These are phyloP conservation scores for Odontocolon sp. DNA, from an alignment of 2,888 invertebrate genomes.

Conservation along the genomic window DNA sequence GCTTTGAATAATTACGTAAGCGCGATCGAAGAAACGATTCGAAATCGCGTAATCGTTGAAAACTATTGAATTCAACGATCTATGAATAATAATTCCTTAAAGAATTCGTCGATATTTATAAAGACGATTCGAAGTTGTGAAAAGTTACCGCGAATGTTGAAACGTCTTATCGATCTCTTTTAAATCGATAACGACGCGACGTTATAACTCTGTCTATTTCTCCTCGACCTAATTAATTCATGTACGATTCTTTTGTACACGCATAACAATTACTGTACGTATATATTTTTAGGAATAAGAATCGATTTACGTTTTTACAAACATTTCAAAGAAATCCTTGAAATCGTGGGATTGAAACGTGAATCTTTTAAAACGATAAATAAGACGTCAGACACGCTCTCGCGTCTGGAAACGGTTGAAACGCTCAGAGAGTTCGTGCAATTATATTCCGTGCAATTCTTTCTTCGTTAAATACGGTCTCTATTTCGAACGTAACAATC, in stretches of 20 bases:
- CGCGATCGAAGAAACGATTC: background rate
- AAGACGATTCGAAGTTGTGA: too few relatives aligned
- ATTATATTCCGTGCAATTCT: constrained; percentile 25
- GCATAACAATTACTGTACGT: background rate
- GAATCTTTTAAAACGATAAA: too few relatives aligned
- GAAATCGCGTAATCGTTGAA: constrained; percentile 10
- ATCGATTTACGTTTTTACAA: too few relatives aligned
- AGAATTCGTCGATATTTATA: background rate
- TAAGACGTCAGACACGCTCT: constrained; percentile 12
- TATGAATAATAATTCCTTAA: constrained; percentile 2
- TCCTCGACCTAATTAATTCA: background rate
- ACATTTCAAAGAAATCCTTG: too few relatives aligned
- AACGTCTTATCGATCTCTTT: constrained; percentile 16
- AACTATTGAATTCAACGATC: background rate
- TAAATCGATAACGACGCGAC: constrained; percentile 15
- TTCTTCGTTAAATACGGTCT: background rate
- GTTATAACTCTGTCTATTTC: background rate
- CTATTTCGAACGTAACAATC: background rate
- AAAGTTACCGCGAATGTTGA: constrained; percentile 9
- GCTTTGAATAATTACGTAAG: constrained; percentile 20
- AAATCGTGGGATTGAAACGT: too few relatives aligned
- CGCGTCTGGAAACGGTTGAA: constrained; percentile 40
- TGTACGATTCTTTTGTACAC: background rate
- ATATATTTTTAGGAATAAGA: background rate
- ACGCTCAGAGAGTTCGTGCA: constrained; percentile 28